These are phyloP conservation scores for Nannoperca obscura DNA, from an alignment of 2,797 vertebrate species.

Conservation along the genomic window DNA sequence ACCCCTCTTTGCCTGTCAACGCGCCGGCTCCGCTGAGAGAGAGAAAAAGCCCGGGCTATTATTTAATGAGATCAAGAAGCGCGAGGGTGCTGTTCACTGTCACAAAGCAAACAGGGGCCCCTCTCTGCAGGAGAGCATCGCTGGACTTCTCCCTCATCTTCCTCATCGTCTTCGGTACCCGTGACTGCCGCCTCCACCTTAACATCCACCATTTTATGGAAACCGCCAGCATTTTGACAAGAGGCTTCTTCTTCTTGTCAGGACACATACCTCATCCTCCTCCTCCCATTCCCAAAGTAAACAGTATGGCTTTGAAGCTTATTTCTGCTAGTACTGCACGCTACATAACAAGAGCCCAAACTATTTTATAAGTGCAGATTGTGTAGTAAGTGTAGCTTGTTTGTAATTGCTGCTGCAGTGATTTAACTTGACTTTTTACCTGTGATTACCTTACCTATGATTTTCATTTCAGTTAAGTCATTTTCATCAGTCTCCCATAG, in stretches of 20 bases:
- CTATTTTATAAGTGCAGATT: slow-evolving; percentile 9
- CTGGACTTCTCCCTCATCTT: slow-evolving; percentile 40
- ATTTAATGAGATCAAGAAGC: slow-evolving; percentile 74
- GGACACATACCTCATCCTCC: slow-evolving; percentile 7
- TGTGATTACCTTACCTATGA: no score
- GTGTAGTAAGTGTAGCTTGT: not conserved
- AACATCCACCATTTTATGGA: slow-evolving; percentile 50
- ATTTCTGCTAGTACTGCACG: slow-evolving; percentile 6
- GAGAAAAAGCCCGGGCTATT: slow-evolving; percentile 50
- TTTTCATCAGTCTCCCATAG: slow-evolving; percentile 24
- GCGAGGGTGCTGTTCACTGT: slow-evolving; percentile 67
- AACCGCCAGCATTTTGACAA: slow-evolving; percentile 31
- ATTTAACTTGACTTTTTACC: slow-evolving; percentile 47
- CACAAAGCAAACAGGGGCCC: slow-evolving; percentile 63
- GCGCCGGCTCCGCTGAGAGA: slow-evolving; percentile 25
- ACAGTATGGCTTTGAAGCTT: slow-evolving; percentile 22
- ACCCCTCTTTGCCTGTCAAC: slow-evolving; percentile 45
- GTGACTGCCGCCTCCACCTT: slow-evolving; percentile 21
- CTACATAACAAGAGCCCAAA: slow-evolving; percentile 16
- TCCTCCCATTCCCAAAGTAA: slow-evolving; percentile 30
- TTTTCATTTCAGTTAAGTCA: slow-evolving; percentile 19
- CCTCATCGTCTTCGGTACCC: slow-evolving; percentile 23
- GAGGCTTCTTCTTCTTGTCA: slow-evolving; percentile 19
- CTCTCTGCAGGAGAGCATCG: slow-evolving; percentile 29
- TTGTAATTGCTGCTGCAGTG: slow-evolving; percentile 26